Percentiles rank a stretch among this genome's conserved stretches.
phyloP scores from a whole-genome alignment of 2,888 invertebrate species.

The Aethes cnicana region DNA sequence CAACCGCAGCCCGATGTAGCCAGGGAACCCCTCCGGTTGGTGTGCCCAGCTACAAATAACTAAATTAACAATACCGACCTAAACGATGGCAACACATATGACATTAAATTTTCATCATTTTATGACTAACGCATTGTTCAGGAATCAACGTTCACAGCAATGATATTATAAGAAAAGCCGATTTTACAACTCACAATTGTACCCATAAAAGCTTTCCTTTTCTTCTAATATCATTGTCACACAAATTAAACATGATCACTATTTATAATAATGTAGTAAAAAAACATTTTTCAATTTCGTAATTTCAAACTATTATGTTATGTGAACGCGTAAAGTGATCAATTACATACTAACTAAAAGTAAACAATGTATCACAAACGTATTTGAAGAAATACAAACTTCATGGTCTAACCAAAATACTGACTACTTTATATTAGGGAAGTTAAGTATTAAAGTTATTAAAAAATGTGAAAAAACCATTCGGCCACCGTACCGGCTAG shows the following conservation, averaged over 20 bases:
- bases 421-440: conserved; percentile 1
- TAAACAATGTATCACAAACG: conserved; percentile 59
- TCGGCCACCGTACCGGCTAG: background rate
- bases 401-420: conserved; percentile 30
- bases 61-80: conserved; percentile 60
- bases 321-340: conserved; percentile 8
- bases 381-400: conserved; percentile 49
- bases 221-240: conserved; percentile 6
- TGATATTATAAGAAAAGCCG: conserved; percentile 9
- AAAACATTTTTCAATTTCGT: background rate
- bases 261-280: no score
- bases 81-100: conserved; percentile 78
- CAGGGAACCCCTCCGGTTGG: background rate
- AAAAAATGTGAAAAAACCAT: conserved; percentile 19
- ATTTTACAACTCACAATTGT: background rate
- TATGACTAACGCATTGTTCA: conserved; percentile 68
- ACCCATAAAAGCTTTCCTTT: background rate
- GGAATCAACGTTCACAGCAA: conserved; percentile 47
- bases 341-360: conserved; percentile 25
- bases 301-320: no score
- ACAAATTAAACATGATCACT: conserved; percentile 6
- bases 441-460: conserved; percentile 12
- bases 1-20: conserved; percentile 1
- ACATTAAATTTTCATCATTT: conserved; percentile 60
- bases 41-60: conserved; percentile 28